Base-by-base conservation (phyloP, 1,140 invertebrate species). In the Dendroctonus ponderosae region DNA sequence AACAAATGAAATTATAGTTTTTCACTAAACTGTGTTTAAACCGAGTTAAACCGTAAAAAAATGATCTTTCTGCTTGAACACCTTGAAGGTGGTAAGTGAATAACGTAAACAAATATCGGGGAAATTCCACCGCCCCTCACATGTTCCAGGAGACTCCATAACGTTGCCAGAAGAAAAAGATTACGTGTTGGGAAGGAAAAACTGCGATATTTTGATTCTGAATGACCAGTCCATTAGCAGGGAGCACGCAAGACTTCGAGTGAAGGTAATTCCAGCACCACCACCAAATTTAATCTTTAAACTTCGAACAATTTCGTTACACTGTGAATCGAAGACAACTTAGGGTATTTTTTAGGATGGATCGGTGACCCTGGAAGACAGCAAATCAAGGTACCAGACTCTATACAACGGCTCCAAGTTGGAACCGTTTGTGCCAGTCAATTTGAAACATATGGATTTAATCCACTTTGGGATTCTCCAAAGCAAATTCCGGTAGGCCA, bases 321-420 rank as follows among this genome's bases (percentile, higher is more conserved):
- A n/a, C n/a, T n/a, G n/a, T n/a, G n/a, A n/a, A n/a, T n/a, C n/a
- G n/a, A 0, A 42, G 0, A 44, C 14, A 5, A 8, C 4, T 15
- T 58, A 0, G 46, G 39, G 15, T 8, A 51, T 61, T 62, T 71
- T 70, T 46, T 26, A 69, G 15, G 66, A 78, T 51, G 69, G 74
- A 11, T 64, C 72, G 52, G 72, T 84, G 15, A 70, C 74, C 4
- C 52, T 81, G 42, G 71, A 74, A 59, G 85, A 86, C 74, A 71
- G 80, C 12, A 80, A 76, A 50, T 85, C 85, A 8, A 82, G 80
- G 64, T 85, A 84, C 70, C 83, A 83, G 4, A 85, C 85, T 7
- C 83, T 77, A 56, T 62, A 82, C 14, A 83, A 84, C 67, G 63
- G 77, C n/a, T 72, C 68, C n/a, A 74, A 79, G 48, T 37, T 70